Percentiles rank a stretch among this genome's conserved stretches.
Conservation (phyloP, 1,140 invertebrate genomes). For the Apis laboriosa region DNA sequence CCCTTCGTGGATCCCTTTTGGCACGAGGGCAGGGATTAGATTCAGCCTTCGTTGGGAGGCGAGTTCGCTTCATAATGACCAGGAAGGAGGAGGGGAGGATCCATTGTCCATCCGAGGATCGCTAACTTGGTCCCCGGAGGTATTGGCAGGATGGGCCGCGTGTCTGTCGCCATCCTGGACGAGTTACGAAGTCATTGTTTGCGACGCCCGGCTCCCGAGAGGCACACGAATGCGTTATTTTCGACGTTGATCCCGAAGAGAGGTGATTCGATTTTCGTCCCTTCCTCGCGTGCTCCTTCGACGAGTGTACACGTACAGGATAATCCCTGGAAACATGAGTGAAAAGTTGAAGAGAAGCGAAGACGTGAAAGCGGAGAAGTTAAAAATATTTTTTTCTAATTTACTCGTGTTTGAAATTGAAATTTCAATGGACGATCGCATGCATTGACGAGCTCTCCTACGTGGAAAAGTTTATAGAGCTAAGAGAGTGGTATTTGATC, state of each 20-base stretch:
- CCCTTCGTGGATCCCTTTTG: constrained; percentile 49
- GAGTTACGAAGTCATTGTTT: constrained; percentile 67
- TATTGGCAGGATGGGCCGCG: constrained; percentile 51
- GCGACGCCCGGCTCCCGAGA: constrained; percentile 54
- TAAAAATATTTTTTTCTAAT: no score
- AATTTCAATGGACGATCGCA: no score
- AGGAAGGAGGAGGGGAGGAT: background rate
- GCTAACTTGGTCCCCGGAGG: constrained; percentile 62
- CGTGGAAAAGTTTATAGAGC: no score
- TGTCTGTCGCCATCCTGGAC: constrained; percentile 45
- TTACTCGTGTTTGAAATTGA: no score
- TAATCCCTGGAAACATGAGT: no score
- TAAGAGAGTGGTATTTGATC: background rate
- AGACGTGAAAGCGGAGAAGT: no score
- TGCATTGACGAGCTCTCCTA: no score
- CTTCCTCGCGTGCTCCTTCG: background rate
- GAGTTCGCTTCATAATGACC: constrained; percentile 69
- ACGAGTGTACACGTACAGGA: no score
- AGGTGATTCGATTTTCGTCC: constrained; percentile 37
- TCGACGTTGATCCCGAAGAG: constrained; percentile 19
- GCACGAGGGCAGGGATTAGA: constrained; percentile 67
- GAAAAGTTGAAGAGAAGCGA: no score
- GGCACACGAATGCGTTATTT: constrained; percentile 57
- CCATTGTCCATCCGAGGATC: constrained; percentile 59
- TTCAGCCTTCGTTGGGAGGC: constrained; percentile 57